Conservation (phyloP, 2,888 invertebrate genomes). For the Limenitis camilla region DNA sequence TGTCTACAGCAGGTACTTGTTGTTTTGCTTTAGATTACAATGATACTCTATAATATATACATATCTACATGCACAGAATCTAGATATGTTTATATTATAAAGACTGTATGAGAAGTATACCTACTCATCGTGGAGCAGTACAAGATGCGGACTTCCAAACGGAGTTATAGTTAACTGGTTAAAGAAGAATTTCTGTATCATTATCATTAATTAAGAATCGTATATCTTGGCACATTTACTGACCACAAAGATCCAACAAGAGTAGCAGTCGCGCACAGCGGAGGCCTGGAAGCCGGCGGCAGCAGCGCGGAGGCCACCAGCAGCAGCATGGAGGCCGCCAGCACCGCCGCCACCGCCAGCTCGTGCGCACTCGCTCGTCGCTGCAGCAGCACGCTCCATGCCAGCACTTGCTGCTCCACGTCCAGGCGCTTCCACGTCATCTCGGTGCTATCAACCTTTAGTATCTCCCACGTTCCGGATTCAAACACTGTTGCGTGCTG, state of each 20-base stretch:
- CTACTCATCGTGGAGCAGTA: too few relatives aligned
- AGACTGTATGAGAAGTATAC: too few relatives aligned
- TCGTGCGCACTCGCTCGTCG: slow-evolving; percentile 47
- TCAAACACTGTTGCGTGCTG: slow-evolving; percentile 37
- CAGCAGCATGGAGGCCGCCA: slow-evolving; percentile 35
- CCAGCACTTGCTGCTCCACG: slow-evolving; percentile 27
- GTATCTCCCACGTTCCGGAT: slow-evolving; percentile 50
- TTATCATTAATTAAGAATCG: too few relatives aligned
- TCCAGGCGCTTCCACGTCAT: slow-evolving; percentile 24
- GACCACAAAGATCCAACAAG: slow-evolving; percentile 50
- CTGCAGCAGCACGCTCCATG: slow-evolving; percentile 36
- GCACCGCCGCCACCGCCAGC: slow-evolving; percentile 35
- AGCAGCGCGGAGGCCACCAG: slow-evolving; percentile 39
- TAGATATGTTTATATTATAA: too few relatives aligned
- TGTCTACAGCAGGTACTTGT: too few relatives aligned
- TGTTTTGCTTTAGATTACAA: too few relatives aligned
- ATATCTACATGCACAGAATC: too few relatives aligned
- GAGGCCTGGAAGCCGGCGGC: slow-evolving; percentile 40
- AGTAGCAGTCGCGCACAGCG: slow-evolving; percentile 51
- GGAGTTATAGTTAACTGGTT: too few relatives aligned
- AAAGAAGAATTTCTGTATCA: too few relatives aligned
- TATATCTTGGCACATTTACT: not conserved
- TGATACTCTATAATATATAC: too few relatives aligned
- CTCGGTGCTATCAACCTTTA: slow-evolving; percentile 30
- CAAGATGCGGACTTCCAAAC: too few relatives aligned